phyloP scores from a whole-genome alignment of 2,797 vertebrate species.

The Bradypus variegatus region DNA sequence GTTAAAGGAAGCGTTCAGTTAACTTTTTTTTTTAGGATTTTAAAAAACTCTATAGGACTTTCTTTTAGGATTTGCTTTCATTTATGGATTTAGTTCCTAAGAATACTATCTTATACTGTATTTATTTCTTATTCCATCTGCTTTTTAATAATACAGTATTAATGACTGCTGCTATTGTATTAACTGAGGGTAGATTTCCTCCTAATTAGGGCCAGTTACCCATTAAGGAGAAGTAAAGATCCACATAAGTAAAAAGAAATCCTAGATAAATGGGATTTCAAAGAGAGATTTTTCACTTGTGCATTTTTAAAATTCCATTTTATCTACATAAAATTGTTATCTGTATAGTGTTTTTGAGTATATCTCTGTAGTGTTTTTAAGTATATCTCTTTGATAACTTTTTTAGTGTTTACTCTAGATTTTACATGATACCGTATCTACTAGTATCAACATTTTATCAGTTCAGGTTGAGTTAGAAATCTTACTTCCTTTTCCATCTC shows the following conservation, averaged over 20 bases:
- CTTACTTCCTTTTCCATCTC: no score
- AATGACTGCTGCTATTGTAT: not conserved
- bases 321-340: no score
- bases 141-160: not conserved
- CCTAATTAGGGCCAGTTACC: not conserved
- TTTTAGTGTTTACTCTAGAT: no score
- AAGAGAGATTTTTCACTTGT: not conserved
- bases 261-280: not conserved
- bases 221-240: not conserved
- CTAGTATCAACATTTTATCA: no score
- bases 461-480: no score
- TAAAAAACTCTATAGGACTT: not conserved
- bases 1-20: not conserved
- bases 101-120: not conserved
- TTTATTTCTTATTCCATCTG: not conserved
- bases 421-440: no score
- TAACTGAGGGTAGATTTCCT: not conserved
- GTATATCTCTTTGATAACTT: no score
- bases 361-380: no score
- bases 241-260: not conserved
- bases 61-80: not conserved
- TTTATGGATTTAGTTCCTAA: not conserved
- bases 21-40: not conserved
- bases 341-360: no score
- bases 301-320: no score